Conservation (phyloP, 2,113 vertebrate species). For the Ancistrus triradiatus region DNA sequence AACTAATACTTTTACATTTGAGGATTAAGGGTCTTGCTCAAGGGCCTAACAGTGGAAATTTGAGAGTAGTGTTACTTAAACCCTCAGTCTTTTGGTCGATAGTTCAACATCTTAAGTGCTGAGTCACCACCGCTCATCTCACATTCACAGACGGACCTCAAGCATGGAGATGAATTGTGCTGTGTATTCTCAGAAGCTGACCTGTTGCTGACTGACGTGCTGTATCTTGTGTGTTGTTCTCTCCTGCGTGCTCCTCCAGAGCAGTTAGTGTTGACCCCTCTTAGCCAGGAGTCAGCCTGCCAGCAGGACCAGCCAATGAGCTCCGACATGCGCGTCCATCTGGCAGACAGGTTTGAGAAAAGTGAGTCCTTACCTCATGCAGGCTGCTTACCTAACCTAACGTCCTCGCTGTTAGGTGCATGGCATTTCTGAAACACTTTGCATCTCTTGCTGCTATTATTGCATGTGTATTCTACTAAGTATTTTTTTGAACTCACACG, state of each 20-base stretch:
- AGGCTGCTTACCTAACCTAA: slow-evolving; percentile 48
- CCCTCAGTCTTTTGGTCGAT: too few relatives aligned
- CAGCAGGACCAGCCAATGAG: slow-evolving; percentile 64
- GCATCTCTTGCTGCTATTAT: slow-evolving; percentile 2
- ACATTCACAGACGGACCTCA: too few relatives aligned
- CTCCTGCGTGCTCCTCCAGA: slow-evolving; percentile 64
- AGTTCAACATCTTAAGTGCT: too few relatives aligned
- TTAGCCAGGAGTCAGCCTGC: slow-evolving; percentile 71
- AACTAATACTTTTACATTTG: too few relatives aligned
- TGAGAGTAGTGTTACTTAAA: too few relatives aligned
- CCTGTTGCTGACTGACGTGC: slow-evolving; percentile 43
- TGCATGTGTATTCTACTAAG: too few relatives aligned
- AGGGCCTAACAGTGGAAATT: too few relatives aligned
- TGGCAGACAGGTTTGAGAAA: slow-evolving; percentile 76
- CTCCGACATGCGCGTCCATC: slow-evolving; percentile 63
- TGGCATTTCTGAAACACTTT: slow-evolving; percentile 2
- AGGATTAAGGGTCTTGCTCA: too few relatives aligned
- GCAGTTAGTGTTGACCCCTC: slow-evolving; percentile 77
- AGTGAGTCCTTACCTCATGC: slow-evolving; percentile 68
- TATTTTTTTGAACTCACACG: too few relatives aligned
- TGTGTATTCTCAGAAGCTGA: not conserved
- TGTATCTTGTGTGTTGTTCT: slow-evolving; percentile 64
- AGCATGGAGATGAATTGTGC: too few relatives aligned
- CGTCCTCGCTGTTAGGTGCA: slow-evolving; percentile 35
- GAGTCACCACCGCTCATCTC: too few relatives aligned